Evolutionary conservation across 2,888 invertebrate genomes (phyloP).

Genomic region (Microctonus aethiopoides): DNA sequence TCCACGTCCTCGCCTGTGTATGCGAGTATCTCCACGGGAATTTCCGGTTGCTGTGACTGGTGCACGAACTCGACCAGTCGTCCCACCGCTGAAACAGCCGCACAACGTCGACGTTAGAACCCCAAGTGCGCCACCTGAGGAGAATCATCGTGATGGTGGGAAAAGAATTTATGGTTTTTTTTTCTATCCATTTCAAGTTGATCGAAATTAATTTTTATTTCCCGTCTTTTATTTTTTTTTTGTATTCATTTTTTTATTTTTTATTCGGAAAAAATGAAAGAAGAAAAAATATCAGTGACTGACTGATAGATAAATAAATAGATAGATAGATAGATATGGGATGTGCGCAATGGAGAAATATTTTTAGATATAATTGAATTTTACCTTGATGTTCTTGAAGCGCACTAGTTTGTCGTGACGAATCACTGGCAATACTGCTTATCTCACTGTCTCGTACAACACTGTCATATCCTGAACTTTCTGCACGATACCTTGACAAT

Average conservation of each 20-base stretch:
- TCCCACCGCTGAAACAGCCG: constrained; percentile 67
- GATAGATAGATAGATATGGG: too few relatives aligned
- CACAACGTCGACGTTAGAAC: constrained; percentile 67
- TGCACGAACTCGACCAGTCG: constrained; percentile 60
- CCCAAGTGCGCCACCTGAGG: constrained; percentile 66
- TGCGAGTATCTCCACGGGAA: constrained; percentile 60
- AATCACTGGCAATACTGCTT: constrained; percentile 84
- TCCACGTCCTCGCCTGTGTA: constrained; percentile 70
- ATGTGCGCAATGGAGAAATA: neutral
- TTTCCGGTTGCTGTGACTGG: constrained; percentile 50
- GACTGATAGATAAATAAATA: too few relatives aligned
- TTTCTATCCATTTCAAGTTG: neutral
- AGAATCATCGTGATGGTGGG: constrained; percentile 58
- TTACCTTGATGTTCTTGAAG: constrained; percentile 64
- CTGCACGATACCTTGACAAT: constrained; percentile 79
- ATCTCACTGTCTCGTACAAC: constrained; percentile 90
- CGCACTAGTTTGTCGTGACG: constrained; percentile 69
- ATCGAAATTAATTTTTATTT: neutral
- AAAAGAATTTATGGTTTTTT: neutral
- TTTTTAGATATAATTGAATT: neutral
- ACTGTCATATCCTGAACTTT: constrained; percentile 90
- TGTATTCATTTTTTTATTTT: neutral
- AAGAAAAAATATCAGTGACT: neutral
- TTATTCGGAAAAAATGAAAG: neutral
- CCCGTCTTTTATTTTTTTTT: neutral